Base-by-base conservation (phyloP, 2,888 invertebrate species). In the Polylopha cassiicola region DNA sequence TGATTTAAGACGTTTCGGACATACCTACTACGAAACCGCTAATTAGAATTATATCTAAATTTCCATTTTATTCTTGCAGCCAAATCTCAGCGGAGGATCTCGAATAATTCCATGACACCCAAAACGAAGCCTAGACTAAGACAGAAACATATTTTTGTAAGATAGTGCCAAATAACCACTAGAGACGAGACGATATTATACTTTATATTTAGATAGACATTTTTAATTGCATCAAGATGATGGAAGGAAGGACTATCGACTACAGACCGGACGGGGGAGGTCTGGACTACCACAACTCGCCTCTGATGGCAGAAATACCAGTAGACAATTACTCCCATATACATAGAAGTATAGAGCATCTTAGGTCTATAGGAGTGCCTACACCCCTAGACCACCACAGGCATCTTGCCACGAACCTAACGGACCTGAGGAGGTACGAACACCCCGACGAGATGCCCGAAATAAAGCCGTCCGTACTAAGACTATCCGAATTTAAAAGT, bases 241-340 rank as follows among this genome's bases (percentile, higher is more conserved):
- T 86, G 87, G 86, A 87, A 78, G 86, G 86, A 58, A 65, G 87
- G 61, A 86, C 87, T 26, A 85, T 87, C 50, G 87, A 87, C 53
- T 87, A 87, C 55, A 70, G 86, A 58, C 79, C 86, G 22, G 86
- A 86, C 45, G 88, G 89, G 58, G 89, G 89, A 39, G 89, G 89
- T 20, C 76, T 90, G 44, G 89, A 90, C 59, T 90, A 90, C 66
- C 90, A 90, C 65, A 89, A 90, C 61, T 90, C 90, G 7, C 90
- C 90, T 4, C 63, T 90, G 7, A 90, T 90, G 84, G 90, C 90
- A 1, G 90, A 90, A 73, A 90, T 90, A 63, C 90, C 90, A 20
- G 71, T 89, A 53, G 90, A 90, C 51, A 89, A 89, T 64, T 87
- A 89, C 51, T 88, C 89, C 37, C 89, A 89, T 48, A 89, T 89